These are phyloP conservation scores for Cyprinodon tularosa DNA, from an alignment of 2,113 vertebrate species.

Conservation along the genomic window DNA sequence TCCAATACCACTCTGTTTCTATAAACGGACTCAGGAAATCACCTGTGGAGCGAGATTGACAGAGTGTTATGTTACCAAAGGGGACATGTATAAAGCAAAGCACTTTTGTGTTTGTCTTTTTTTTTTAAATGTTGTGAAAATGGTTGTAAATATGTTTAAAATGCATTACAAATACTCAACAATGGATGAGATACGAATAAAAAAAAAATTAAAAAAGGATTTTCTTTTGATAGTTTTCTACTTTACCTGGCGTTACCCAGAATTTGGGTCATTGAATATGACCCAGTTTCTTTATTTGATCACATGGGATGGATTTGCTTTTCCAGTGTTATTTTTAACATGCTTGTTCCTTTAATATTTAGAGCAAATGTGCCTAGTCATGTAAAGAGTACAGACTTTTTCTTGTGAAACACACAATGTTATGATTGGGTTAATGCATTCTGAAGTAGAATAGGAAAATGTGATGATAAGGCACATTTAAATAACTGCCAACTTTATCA, in stretches of 20 bases:
- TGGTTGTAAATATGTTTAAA: too few relatives aligned
- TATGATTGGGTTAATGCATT: background rate
- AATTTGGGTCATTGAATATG: background rate
- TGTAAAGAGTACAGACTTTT: background rate
- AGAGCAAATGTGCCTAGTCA: background rate
- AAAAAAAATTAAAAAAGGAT: background rate
- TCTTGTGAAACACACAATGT: background rate
- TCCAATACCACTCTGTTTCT: slow-evolving; percentile 36
- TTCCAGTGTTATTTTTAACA: background rate
- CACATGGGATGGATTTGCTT: background rate
- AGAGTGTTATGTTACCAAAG: slow-evolving; percentile 14
- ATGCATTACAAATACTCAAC: background rate
- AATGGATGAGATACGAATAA: background rate
- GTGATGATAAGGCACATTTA: slow-evolving; percentile 8
- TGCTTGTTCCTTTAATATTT: background rate
- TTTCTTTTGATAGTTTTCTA: background rate
- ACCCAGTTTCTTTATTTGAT: background rate
- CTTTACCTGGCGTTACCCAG: background rate
- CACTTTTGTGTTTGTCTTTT: slow-evolving; percentile 2
- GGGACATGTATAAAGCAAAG: slow-evolving; percentile 5
- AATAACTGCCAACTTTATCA: background rate
- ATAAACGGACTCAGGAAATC: slow-evolving; percentile 37
- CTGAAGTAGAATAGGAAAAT: slow-evolving; percentile 1
- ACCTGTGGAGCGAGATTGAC: slow-evolving; percentile 25
- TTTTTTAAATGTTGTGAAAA: background rate